phyloP scores from a whole-genome alignment of 2,888 invertebrate species.

The Panzeria rudis region DNA sequence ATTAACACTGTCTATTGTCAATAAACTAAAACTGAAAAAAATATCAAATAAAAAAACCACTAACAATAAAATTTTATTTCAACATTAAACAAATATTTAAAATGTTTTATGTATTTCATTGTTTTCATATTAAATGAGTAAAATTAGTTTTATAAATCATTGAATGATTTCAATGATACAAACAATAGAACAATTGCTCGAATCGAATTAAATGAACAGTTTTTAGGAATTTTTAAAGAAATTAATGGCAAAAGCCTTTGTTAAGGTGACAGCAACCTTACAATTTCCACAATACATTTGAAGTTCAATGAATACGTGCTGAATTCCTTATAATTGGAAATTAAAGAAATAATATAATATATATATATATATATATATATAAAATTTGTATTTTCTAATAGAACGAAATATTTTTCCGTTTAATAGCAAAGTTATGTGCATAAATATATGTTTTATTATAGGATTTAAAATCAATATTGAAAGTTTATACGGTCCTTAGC shows the following conservation, averaged over 20 bases:
- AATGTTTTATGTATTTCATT: slow-evolving; percentile 3
- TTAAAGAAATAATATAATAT: neutral
- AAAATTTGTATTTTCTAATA: neutral
- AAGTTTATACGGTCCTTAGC: neutral
- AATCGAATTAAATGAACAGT: slow-evolving; percentile 2
- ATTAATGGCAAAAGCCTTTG: slow-evolving; percentile 37
- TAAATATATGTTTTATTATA: too few relatives aligned
- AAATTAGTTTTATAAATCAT: slow-evolving; percentile 21
- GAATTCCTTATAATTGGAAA: neutral
- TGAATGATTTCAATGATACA: neutral
- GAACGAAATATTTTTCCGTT: too few relatives aligned
- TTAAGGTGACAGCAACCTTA: slow-evolving; percentile 2
- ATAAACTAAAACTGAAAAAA: neutral
- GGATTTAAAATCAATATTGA: neutral
- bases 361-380: neutral
- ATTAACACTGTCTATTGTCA: neutral
- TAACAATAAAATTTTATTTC: slow-evolving; percentile 2
- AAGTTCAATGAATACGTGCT: neutral
- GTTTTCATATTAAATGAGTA: slow-evolving; percentile 1
- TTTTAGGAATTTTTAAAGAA: neutral
- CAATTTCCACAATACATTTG: neutral
- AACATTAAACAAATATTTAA: slow-evolving; percentile 15
- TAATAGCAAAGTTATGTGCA: too few relatives aligned
- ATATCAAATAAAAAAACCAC: neutral
- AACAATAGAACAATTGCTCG: neutral